phyloP scores from a whole-genome alignment of 2,797 vertebrate genomes.

The Poeciliopsis presidionis region DNA sequence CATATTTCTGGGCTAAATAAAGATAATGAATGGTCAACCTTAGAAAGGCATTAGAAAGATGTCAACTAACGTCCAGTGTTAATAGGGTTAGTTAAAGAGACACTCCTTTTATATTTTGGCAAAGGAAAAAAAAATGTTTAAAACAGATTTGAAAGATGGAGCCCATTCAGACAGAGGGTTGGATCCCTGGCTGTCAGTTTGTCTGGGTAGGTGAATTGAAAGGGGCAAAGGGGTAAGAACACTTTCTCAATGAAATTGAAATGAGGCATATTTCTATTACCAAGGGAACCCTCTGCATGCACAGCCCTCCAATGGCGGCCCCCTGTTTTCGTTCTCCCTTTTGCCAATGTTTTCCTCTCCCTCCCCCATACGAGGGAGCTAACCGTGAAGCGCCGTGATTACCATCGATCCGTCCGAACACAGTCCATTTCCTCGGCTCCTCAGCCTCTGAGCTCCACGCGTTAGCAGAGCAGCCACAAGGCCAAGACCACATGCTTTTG shows the following conservation, averaged over 20 bases:
- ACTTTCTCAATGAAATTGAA: conserved; percentile 56
- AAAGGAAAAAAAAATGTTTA: neutral
- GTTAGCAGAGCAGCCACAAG: conserved; percentile 15
- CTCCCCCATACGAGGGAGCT: conserved; percentile 45
- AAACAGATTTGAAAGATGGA: conserved; percentile 10
- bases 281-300: conserved; percentile 40
- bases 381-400: conserved; percentile 67
- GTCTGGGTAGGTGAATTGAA: conserved; percentile 5
- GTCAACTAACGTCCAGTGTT: neutral
- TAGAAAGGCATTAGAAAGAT: neutral
- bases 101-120: neutral
- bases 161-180: conserved; percentile 17
- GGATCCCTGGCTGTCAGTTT: conserved; percentile 33
- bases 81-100: neutral
- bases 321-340: conserved; percentile 3
- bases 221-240: conserved; percentile 25
- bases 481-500: conserved; percentile 25
- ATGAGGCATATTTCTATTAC: conserved; percentile 54
- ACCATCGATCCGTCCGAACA: conserved; percentile 70
- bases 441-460: conserved; percentile 35
- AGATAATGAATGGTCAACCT: neutral
- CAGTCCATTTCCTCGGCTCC: conserved; percentile 61
- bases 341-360: conserved; percentile 36
- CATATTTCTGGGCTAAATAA: neutral
- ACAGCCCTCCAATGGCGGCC: conserved; percentile 7